Conservation (phyloP, 1,140 invertebrate genomes). For the Aphelenchoides avenae region DNA sequence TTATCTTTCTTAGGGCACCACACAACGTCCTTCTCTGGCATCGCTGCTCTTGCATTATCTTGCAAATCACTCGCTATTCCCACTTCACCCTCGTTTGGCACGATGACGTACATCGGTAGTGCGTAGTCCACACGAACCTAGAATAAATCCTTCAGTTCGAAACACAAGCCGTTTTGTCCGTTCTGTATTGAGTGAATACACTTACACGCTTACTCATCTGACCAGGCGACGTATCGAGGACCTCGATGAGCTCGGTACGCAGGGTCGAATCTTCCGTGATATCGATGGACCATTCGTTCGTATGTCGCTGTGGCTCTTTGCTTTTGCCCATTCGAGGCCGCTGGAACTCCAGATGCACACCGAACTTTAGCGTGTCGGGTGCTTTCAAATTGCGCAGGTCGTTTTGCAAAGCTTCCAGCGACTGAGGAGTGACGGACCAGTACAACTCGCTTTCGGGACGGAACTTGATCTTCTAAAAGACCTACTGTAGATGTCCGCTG, state of each 20-base stretch:
- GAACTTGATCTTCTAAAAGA: constrained; percentile 49
- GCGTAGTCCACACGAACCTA: constrained; percentile 26
- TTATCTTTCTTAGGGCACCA: too few species aligned
- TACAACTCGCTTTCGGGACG: constrained; percentile 52
- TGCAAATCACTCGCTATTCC: constrained; percentile 24
- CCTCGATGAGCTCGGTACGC: neutral
- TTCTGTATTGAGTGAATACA: too few species aligned
- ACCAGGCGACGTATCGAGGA: too few species aligned
- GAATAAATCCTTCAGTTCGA: constrained; percentile 1
- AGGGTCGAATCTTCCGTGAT: neutral
- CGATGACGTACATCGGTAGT: constrained; percentile 37
- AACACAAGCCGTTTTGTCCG: constrained; percentile 5
- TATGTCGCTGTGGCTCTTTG: constrained; percentile 44
- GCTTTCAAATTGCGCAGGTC: constrained; percentile 16
- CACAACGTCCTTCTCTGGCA: too few species aligned
- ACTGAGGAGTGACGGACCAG: constrained; percentile 55
- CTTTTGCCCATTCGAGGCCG: constrained; percentile 26
- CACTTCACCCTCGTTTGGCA: constrained; percentile 56
- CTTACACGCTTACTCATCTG: too few species aligned
- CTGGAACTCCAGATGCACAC: constrained; percentile 43
- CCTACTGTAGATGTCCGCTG: too few species aligned
- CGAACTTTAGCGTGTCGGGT: constrained; percentile 25
- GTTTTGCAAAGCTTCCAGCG: constrained; percentile 41
- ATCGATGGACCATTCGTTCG: constrained; percentile 20
- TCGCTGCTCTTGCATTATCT: too few species aligned